Conservation (phyloP, 2,113 vertebrate genomes). For the Muntiacus reevesi region DNA sequence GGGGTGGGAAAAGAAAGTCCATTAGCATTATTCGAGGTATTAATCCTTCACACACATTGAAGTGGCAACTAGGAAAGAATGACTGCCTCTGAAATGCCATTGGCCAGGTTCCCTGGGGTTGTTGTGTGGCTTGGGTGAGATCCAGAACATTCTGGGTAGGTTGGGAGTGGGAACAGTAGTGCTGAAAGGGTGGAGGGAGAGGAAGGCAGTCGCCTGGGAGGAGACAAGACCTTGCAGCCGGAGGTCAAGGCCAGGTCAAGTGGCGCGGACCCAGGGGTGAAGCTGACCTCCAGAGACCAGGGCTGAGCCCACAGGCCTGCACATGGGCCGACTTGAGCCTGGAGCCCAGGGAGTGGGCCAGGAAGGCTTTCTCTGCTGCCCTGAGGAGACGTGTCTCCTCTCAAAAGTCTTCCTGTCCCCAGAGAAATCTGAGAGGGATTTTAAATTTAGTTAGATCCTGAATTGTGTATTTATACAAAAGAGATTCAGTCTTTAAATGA, state of each 20-base stretch:
- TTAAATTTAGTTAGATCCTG: neutral
- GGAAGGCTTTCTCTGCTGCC: neutral
- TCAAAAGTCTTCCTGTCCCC: neutral
- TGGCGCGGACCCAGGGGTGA: rapidly evolving
- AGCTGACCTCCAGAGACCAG: neutral
- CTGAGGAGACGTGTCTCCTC: neutral
- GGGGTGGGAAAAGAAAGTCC: neutral
- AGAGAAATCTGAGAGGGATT: neutral
- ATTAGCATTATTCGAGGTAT: neutral
- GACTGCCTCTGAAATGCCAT: neutral
- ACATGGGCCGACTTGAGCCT: neutral
- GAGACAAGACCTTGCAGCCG: neutral
- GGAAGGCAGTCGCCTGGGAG: neutral
- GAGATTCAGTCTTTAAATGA: neutral
- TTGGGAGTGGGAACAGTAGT: neutral
- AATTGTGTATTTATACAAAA: neutral
- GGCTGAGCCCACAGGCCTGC: neutral
- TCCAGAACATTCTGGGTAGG: neutral
- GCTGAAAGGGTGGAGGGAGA: neutral
- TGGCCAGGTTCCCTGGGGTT: neutral
- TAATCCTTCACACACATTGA: neutral
- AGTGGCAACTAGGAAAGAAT: neutral
- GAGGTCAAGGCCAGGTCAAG: neutral
- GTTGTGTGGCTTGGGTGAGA: neutral
- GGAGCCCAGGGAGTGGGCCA: neutral